Conservation (phyloP, 2,888 invertebrate species). For the Euplexia lucipara region DNA sequence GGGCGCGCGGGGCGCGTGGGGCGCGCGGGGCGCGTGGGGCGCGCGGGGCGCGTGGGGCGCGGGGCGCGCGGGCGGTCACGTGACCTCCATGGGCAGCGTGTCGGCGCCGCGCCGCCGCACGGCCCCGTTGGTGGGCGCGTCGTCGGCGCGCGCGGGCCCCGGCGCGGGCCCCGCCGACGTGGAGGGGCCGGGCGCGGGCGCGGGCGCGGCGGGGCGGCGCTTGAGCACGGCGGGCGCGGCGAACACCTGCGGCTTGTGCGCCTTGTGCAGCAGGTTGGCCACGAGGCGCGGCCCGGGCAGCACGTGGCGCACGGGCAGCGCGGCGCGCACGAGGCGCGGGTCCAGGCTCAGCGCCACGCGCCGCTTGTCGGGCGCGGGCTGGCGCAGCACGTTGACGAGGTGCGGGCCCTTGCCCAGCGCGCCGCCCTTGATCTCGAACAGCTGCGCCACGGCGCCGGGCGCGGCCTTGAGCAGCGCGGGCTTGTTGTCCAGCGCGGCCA, state of each 20-base stretch:
- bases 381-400: slow-evolving; percentile 84
- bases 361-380: slow-evolving; percentile 78
- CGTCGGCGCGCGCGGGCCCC: slow-evolving; percentile 67
- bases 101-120: slow-evolving; percentile 63
- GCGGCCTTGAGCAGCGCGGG: slow-evolving; percentile 78
- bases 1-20: no score
- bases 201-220: slow-evolving; percentile 32
- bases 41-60: slow-evolving; percentile 48
- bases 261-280: slow-evolving; percentile 79
- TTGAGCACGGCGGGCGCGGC: slow-evolving; percentile 43
- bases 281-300: slow-evolving; percentile 80
- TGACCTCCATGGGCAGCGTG: slow-evolving; percentile 87
- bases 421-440: slow-evolving; percentile 85
- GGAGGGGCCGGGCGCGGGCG: slow-evolving; percentile 41
- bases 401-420: slow-evolving; percentile 84
- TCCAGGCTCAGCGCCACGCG: slow-evolving; percentile 78
- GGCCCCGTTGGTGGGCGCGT: slow-evolving; percentile 40
- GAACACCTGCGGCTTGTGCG: slow-evolving; percentile 61
- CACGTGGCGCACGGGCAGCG: slow-evolving; percentile 73
- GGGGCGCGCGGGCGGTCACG: slow-evolving; percentile 85
- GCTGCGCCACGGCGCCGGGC: slow-evolving; percentile 81
- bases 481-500: slow-evolving; percentile 80
- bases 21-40: no score
- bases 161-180: slow-evolving; percentile 35
- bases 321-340: slow-evolving; percentile 77